phyloP scores from a whole-genome alignment of 1,140 invertebrate species.

The Euwallacea similis region DNA sequence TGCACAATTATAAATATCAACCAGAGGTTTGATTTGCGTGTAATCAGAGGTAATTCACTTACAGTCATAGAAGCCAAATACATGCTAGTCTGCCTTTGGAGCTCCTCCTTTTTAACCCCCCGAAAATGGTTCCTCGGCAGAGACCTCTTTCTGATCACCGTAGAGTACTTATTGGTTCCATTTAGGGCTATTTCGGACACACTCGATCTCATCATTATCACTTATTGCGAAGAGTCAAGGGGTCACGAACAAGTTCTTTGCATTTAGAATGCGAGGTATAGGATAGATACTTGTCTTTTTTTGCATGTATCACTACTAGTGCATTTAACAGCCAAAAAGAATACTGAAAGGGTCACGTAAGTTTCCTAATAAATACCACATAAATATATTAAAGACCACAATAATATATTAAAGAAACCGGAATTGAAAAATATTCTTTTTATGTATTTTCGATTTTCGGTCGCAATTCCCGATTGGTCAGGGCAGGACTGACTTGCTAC shows the following conservation, averaged over 20 bases:
- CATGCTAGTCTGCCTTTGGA: conserved; percentile 69
- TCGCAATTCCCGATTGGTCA: conserved; percentile 14
- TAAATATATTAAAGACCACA: too few species aligned
- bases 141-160: conserved; percentile 39
- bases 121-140: conserved; percentile 64
- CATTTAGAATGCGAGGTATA: too few species aligned
- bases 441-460: not conserved
- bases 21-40: too few species aligned
- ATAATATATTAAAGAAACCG: too few species aligned
- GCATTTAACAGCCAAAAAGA: too few species aligned
- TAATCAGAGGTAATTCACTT: conserved; percentile 52
- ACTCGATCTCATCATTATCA: conserved; percentile 40
- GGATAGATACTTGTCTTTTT: too few species aligned
- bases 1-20: too few species aligned
- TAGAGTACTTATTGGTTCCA: conserved; percentile 24
- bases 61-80: conserved; percentile 76
- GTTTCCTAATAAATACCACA: too few species aligned
- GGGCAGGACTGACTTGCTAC: conserved; percentile 34
- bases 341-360: too few species aligned
- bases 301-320: too few species aligned
- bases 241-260: too few species aligned
- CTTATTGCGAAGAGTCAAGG: too few species aligned
- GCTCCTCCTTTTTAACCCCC: conserved; percentile 73
- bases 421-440: not conserved
- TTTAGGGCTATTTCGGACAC: conserved; percentile 42